Base-by-base conservation (phyloP, 2,888 invertebrate species). In the Macrostomum cliftonense region DNA sequence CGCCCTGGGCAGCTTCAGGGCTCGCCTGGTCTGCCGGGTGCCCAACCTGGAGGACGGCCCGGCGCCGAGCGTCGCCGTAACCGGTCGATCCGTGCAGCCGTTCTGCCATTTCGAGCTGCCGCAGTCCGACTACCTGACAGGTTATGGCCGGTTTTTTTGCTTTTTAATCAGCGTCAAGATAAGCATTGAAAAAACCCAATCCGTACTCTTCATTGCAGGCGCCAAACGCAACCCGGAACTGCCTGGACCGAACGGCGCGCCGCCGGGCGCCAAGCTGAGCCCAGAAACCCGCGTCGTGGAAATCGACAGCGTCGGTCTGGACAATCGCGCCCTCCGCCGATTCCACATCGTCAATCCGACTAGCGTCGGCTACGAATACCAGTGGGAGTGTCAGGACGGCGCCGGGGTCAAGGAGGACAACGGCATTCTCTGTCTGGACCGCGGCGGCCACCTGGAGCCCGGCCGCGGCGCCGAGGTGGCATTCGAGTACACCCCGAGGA, bases 91-190 rank as follows among this genome's bases (percentile, higher is more conserved):
- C 53, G 59, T 79, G 46, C 71, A 80, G 53, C 80, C 81, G 0
- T 77, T 77, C 57, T 80, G 78, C 58, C 80, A 81, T 62, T 77
- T 82, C 57, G 79, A 80, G 55, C 70, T 80, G 42, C 76, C 77
- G 54, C 77, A 77, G 51, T 78, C 77, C 45, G 77, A 79, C 64
- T 79, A 79, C 62, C 61, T 79, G 38, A 42, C 57, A 11, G 28
- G 28, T 28, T 28, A 28, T 4, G n/a, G n/a, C n/a, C n/a, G 4
- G 28, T 28, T 28, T 28, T 28, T 28, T 28, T 28, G 28, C 28
- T 4, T 28, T 28, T 28, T 28, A 4, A 28, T 28, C 28, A 9
- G 5, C 28, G 9, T 28, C 4, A 28, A n/a, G n/a, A n/a, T n/a
- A n/a, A n/a, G n/a, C n/a, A n/a, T n/a, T n/a, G n/a, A n/a, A n/a